Base-by-base conservation (phyloP, 2,888 invertebrate genomes). In the Catocala sponsa region DNA sequence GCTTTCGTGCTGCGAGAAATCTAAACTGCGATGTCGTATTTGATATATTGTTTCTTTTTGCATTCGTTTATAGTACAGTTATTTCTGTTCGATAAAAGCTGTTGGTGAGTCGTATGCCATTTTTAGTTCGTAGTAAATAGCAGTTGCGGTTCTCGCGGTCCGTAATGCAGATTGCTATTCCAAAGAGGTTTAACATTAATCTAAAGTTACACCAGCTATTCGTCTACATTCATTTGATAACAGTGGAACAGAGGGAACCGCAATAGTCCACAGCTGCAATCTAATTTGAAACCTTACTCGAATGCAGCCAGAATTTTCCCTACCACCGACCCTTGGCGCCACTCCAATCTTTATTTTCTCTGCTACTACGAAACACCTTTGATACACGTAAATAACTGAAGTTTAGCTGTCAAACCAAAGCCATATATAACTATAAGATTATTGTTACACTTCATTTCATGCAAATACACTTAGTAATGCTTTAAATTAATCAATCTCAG, bases 341-440 rank as follows among this genome's bases (percentile, higher is more conserved):
- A 70, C 76, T 89, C 90, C 89, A 90, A 89, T 81, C 81, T 85
- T 87, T 87, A 88, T 86, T 87, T 85, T 82, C 79, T 79, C 79
- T 70, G 71, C 78, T 75, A 67, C 78, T 71, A 80, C 82, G 78
- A 81, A 83, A 74, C 81, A 83, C 82, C 83, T 85, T 79, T 80
- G 68, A 72, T 63, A 70, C 80, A 73, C 84, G 78, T 87, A 86
- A 85, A 85, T 87, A 88, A 84, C 81, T 77, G 64, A 81, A 80
- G 82, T 83, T 81, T 81, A 68, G 70, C 84, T 80, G 79, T 82
- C 82, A 84, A 86, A 84, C 80, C 77, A 81, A 82, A 83, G 81
- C 77, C 74, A 81, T 81, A 80, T 82, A 79, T 77, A 65, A n/a
- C n/a, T 59, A 63, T 47, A 57, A 54, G 46, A 54, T 55, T 64